Percentiles rank a stretch among this genome's conserved stretches.
Evolutionary conservation across 2,797 vertebrate genomes (phyloP).

Genomic region (Balearica regulorum): DNA sequence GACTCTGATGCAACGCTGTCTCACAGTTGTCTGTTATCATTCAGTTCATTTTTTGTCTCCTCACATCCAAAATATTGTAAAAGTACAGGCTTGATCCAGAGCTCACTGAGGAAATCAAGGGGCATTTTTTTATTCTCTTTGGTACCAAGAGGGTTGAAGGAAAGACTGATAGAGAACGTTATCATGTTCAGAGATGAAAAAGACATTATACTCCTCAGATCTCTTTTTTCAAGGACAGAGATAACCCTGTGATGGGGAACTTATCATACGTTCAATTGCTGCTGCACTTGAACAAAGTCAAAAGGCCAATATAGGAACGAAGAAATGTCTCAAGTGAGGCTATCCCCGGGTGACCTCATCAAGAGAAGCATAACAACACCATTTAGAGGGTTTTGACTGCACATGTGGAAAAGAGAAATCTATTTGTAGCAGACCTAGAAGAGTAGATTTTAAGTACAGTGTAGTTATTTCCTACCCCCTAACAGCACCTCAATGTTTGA

Average conservation of each 20-base stretch:
- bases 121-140: not conserved
- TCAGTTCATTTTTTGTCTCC: not conserved
- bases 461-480: not conserved
- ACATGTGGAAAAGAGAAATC: not conserved
- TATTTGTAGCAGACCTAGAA: not conserved
- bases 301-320: not conserved
- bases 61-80: not conserved
- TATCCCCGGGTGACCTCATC: not conserved
- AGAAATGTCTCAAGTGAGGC: not conserved
- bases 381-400: not conserved
- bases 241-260: not conserved
- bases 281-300: not conserved
- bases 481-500: not conserved
- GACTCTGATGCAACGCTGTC: not conserved
- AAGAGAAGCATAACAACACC: not conserved
- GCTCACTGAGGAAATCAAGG: not conserved
- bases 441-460: not conserved
- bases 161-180: not conserved
- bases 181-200: not conserved
- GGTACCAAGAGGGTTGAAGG: not conserved
- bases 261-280: not conserved
- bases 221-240: not conserved
- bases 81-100: not conserved
- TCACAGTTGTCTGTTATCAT: not conserved
- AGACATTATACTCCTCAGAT: not conserved